Base-by-base conservation (phyloP, 2,113 vertebrate genomes). In the Acanthochromis polyacanthus region DNA sequence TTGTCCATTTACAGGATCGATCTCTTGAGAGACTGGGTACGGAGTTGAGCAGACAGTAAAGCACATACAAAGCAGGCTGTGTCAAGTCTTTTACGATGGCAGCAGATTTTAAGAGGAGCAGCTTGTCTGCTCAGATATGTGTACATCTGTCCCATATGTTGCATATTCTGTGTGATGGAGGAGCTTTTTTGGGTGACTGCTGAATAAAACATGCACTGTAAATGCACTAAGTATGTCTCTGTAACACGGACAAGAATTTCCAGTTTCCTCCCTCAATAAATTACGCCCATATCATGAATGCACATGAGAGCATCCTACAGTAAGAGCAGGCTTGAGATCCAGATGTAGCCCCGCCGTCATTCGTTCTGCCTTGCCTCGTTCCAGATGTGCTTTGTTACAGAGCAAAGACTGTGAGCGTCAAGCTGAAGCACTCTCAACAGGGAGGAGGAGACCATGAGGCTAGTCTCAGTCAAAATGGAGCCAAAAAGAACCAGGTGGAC, bases 401-500 rank as follows among this genome's bases (percentile, higher is more conserved):
- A 57, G 72, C 38, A 51, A 75, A 71, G 56, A 22, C 38, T 67
- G 43, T 36, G 51, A 75, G 68, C 45, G 5, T 66, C 59, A 55
- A 76, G 48, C 66, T 59, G 4, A 72, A 84, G 8, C 63, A 51
- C 38, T 72, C 59, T 79, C n/a, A 25, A 28, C 40, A 59, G 23
- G 62, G 45, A 84, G 75, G 48, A 71, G 75, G 50, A 72, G 70
- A 71, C 59, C 9, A 5, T 56, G 43, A 80, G 55, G 61, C 65
- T 25, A 20, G 75, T 75, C 56, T 48, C 20, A 28, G 59, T 76
- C 70, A 63, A 69, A 73, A 74, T 48, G 25, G 12, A 71, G 72
- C 78, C 78, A 86, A 85, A 81, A 82, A 86, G 70, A 81, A 82
- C 85, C 89, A 93, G 91, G 91, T 92, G 91, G 87, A 93, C 80